A percentile compares a stretch with the other conserved stretches of the same genome.
Evolutionary conservation across 2,888 invertebrate species (phyloP).

Genomic region (Apeira syringaria): DNA sequence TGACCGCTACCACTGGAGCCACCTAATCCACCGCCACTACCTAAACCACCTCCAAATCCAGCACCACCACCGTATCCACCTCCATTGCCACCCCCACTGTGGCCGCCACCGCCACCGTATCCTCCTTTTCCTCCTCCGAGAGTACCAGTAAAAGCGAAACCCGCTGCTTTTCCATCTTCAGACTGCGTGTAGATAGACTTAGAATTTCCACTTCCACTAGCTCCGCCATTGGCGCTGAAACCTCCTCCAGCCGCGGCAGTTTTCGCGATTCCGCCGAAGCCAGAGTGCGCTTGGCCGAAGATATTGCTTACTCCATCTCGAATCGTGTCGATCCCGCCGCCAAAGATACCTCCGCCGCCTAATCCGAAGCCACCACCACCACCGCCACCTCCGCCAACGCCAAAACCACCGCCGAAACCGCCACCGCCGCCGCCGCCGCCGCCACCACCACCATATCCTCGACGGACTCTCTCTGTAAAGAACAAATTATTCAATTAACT

Average conservation of each 20-base stretch:
- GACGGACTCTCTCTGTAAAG: conserved; percentile 59
- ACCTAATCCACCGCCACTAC: conserved; percentile 13
- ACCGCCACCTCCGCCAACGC: conserved; percentile 43
- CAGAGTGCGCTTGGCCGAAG: conserved; percentile 52
- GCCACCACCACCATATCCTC: conserved; percentile 51
- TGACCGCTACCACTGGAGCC: conserved; percentile 10
- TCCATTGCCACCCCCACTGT: conserved; percentile 32
- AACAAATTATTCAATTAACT: too few relatives aligned
- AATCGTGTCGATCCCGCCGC: conserved; percentile 47
- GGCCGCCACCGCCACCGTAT: conserved; percentile 68
- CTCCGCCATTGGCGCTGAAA: conserved; percentile 32
- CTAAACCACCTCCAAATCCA: conserved; percentile 35
- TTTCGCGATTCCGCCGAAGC: conserved; percentile 41
- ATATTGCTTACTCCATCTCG: conserved; percentile 54
- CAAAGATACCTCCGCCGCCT: conserved; percentile 36
- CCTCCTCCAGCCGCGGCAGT: conserved; percentile 28
- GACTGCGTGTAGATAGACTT: conserved; percentile 65
- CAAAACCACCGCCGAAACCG: conserved; percentile 35
- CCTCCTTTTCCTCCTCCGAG: conserved; percentile 62
- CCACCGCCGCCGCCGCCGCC: conserved; percentile 37
- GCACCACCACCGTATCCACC: conserved; percentile 27
- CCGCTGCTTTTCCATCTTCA: conserved; percentile 72
- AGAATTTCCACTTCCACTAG: conserved; percentile 42
- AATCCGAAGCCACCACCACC: conserved; percentile 41
- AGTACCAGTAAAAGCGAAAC: conserved; percentile 68